Evolutionary conservation across 2,113 vertebrate genomes (phyloP), one percentile per base, ranked within the genome.

Genomic region (Mustela lutreola): DNA sequence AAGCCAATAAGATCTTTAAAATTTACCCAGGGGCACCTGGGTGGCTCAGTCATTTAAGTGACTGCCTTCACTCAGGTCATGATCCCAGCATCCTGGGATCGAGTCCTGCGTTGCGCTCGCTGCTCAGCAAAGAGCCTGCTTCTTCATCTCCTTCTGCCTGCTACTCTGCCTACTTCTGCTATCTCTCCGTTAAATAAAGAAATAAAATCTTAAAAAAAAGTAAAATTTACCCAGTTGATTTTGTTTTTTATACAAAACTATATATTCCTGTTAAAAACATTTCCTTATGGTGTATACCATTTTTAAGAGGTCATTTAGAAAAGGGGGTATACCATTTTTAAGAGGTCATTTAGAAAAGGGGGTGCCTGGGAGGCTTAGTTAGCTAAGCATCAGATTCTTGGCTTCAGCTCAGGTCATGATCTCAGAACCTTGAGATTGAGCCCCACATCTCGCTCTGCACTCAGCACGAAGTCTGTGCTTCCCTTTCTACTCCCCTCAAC

Each of bases 301-400:
- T 86, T 97, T 90, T 78, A 8, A 95, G 88, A 97, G 53, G 1
- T 76, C 33, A 76, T 5, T 73, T 58, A 60, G 42, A 94, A 62
- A 94, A 62, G 39, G 39, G 39, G 39, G 39, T 11, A 71, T 71
- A 56, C 0, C 0, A n/a, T 26, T 86, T 97, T 90, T 78, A 8
- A 95, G 88, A 97, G 53, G 1, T 76, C 33, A 76, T 5, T 73
- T 58, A 60, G 42, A 94, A 94, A 85, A n/a, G 16, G 15, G 24
- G 18, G 18, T 18, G 0, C 67, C 67, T 70, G 67, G 8, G 8
- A 36, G 18, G 7, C 67, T 36, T 21, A 21, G 18, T 36, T 18
- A 36, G 16, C 9, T 70, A 21, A 21, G 65, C 65, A 8, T 36
- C 67, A 3, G 18, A 36, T 33, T 36, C 67, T 36, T 70, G 18